These are phyloP conservation scores for Cheilosia soror DNA, from an alignment of 2,888 invertebrate species.

Conservation along the genomic window DNA sequence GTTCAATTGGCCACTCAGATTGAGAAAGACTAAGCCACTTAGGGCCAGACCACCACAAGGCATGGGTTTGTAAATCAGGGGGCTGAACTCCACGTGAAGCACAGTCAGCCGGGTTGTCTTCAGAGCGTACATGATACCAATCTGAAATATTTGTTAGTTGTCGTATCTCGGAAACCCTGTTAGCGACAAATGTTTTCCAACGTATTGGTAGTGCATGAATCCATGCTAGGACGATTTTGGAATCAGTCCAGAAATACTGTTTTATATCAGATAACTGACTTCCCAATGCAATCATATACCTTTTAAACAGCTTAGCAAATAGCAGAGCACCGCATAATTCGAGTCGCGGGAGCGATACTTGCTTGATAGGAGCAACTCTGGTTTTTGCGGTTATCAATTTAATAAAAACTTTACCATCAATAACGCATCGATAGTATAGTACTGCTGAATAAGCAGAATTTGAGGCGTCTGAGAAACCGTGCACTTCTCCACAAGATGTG, in stretches of 20 bases:
- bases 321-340: slow-evolving; percentile 71
- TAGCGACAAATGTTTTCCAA: slow-evolving; percentile 68
- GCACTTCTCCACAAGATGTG: slow-evolving; percentile 14
- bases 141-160: slow-evolving; percentile 59
- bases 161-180: slow-evolving; percentile 70
- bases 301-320: slow-evolving; percentile 17
- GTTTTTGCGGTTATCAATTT: slow-evolving; percentile 19
- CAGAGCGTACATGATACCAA: slow-evolving; percentile 11
- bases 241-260: slow-evolving; percentile 41
- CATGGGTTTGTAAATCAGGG: slow-evolving; percentile 27
- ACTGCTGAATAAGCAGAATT: slow-evolving; percentile 51
- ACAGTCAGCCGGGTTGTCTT: slow-evolving; percentile 1
- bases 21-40: slow-evolving; percentile 16
- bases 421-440: slow-evolving; percentile 31
- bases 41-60: slow-evolving; percentile 76
- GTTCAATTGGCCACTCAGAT: slow-evolving; percentile 4
- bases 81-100: slow-evolving; percentile 72
- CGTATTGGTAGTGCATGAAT: slow-evolving; percentile 59
- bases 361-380: slow-evolving; percentile 43
- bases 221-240: slow-evolving; percentile 42
- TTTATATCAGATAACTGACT: too few relatives aligned
- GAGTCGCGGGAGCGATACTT: slow-evolving; percentile 56
- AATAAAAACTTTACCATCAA: slow-evolving; percentile 1
- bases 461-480: slow-evolving; percentile 57
- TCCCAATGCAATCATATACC: not conserved